Evolutionary conservation across 2,113 vertebrate genomes (phyloP).

Genomic region (Lynx canadensis): DNA sequence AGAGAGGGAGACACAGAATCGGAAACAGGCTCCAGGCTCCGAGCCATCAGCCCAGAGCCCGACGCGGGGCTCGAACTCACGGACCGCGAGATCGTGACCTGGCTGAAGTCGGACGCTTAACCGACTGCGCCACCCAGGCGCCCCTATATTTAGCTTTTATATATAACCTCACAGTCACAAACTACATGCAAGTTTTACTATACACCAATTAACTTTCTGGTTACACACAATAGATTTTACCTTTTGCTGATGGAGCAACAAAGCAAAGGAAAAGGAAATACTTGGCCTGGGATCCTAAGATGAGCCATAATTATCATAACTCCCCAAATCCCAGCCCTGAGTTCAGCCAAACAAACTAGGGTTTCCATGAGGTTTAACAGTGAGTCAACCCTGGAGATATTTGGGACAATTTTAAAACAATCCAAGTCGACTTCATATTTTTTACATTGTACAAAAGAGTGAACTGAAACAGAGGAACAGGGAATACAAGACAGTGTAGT

Average conservation of each 20-base stretch:
- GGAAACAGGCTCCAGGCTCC: too few species aligned
- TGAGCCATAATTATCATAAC: slow-evolving; percentile 58
- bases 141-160: slow-evolving; percentile 25
- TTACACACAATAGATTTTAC: slow-evolving; percentile 32
- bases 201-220: neutral
- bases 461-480: neutral
- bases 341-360: slow-evolving; percentile 52
- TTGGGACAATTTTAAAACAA: slow-evolving; percentile 48
- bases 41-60: too few species aligned
- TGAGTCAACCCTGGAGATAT: slow-evolving; percentile 53
- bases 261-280: slow-evolving; percentile 60
- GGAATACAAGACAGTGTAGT: neutral
- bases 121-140: too few species aligned
- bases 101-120: too few species aligned
- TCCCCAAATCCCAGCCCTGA: slow-evolving; percentile 46
- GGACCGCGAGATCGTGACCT: too few species aligned
- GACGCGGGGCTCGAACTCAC: too few species aligned
- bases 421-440: neutral
- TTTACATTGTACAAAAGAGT: slow-evolving; percentile 40
- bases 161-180: neutral
- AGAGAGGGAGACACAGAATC: too few species aligned
- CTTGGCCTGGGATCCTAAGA: slow-evolving; percentile 34
- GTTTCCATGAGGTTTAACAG: slow-evolving; percentile 60
- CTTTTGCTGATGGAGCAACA: slow-evolving; percentile 52
- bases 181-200: neutral